Evolutionary conservation across 2,113 vertebrate species (phyloP), one percentile per base, ranked within the genome.

Genomic region (Zingel zingel): DNA sequence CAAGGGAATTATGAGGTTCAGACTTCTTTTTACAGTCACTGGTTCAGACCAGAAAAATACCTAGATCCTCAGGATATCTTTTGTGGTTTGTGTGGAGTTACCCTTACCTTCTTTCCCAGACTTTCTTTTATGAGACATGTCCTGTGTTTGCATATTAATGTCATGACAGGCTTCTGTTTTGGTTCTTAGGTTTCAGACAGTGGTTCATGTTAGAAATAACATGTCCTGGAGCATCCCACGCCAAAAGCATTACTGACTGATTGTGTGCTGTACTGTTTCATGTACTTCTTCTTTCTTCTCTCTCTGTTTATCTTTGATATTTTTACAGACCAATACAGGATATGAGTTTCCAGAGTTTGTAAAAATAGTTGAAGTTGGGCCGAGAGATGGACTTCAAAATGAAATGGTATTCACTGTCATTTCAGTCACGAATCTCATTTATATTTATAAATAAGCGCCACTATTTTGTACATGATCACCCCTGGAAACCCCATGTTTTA

Each of bases 291-390:
- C 65, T 56, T 48, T 64, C 23, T 64, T 16, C 61, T 4, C 23
- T 30, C 14, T 69, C 47, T 56, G 10, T 78, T 62, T 61, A 12
- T 77, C 50, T 84, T 77, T 82, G 8, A 73, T 45, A 51, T 82
- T 64, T 76, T 79, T 86, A 73, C 88, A 99, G 98, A 95, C 65
- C 13, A 74, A 80, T 73, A 83, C 84, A 51, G 75, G 90, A 80
- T 87, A 92, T 33, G 95, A 94, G 84, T 94, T 97, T 71, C 97
- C 97, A 86, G 91, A 96, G 30, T 96, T 96, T 93, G 94, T 99
- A 67, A 99, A 98, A 95, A 96, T 99, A 83, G 97, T 99, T 68
- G 97, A 99, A 96, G 98, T 99, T 88, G 98, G 97, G 59, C 98
- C 98, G 18, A 96, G 98, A 87, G 98, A 99, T 91, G 98, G 98